A percentile compares a stretch with the other conserved stretches of the same genome.
These are phyloP conservation scores for Amia ocellicauda DNA, from an alignment of 2,113 vertebrate genomes.

Conservation along the genomic window DNA sequence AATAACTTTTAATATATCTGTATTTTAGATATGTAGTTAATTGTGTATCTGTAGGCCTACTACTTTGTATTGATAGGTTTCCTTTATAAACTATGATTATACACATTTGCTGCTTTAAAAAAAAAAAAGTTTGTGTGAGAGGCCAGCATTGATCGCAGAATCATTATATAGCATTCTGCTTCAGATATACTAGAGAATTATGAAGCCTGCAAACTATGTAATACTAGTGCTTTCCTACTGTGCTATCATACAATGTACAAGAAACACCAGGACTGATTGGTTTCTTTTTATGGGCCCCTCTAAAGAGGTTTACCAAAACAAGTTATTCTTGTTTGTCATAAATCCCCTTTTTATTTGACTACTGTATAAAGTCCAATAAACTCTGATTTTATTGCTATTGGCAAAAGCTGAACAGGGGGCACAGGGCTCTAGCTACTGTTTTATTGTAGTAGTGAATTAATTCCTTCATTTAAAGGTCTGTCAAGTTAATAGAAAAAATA, in stretches of 20 bases:
- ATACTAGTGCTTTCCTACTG: not conserved
- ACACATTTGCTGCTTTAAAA: too few relatives aligned
- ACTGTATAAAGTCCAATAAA: slow-evolving; percentile 66
- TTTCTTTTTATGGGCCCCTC: slow-evolving; percentile 64
- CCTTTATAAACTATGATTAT: too few relatives aligned
- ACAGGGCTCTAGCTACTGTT: slow-evolving; percentile 40
- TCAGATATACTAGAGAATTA: slow-evolving; percentile 9
- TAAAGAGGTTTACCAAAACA: slow-evolving; percentile 46
- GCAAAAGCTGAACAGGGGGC: slow-evolving; percentile 47
- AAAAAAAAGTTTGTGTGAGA: too few relatives aligned
- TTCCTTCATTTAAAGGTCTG: slow-evolving; percentile 59
- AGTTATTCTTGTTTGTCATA: slow-evolving; percentile 56
- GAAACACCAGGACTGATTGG: slow-evolving; percentile 49
- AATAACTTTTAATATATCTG: too few relatives aligned
- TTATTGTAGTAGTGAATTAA: slow-evolving; percentile 51
- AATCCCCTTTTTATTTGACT: slow-evolving; percentile 61
- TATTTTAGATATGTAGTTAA: too few relatives aligned
- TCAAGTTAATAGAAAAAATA: slow-evolving; percentile 59
- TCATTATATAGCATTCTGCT: slow-evolving; percentile 10
- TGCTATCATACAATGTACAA: slow-evolving; percentile 18
- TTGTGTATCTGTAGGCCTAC: too few relatives aligned
- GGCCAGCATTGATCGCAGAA: not conserved
- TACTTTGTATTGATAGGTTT: too few relatives aligned
- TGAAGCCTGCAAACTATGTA: not conserved
- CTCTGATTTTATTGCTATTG: slow-evolving; percentile 63